Base-by-base conservation (phyloP, 2,113 vertebrate genomes). In the Trematocara variabile region DNA sequence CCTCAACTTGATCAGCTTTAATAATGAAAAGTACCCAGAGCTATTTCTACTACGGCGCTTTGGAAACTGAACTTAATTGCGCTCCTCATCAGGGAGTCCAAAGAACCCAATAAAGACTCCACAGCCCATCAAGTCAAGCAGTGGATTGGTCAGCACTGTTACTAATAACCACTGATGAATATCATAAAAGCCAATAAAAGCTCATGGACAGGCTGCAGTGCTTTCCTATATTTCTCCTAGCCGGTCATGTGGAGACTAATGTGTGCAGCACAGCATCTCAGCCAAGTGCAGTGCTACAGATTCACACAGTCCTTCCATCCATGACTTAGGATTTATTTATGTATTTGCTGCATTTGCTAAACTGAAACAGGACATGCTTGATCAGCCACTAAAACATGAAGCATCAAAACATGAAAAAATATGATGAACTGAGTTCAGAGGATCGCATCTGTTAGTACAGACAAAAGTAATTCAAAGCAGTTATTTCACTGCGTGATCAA, bases 131-230 rank as follows among this genome's bases (percentile, higher is more conserved):
- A 87, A 90, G 86, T 80, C 80, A 70, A 50, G 56, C 85, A 89
- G 53, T 82, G 87, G 89, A 91, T 92, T 92, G 89, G 93, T 90
- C 90, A 93, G 92, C 83, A 91, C 54, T 85, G 90, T 90, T 92
- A 83, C 90, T 93, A 88, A 92, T 92, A 88, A 88, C 81, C 84
- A 73, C 91, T 90, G 89, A 92, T 93, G 86, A 88, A 91, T 88
- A 86, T 91, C 81, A 79, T 92, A 86, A 92, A 89, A 84, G 77
- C 90, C 90, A 91, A 87, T 94, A 89, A 90, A 92, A 90, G 78
- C 80, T 65, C 78, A 92, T 33, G 87, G 86, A 89, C 88, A 84
- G 84, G 87, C 87, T 88, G 86, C 81, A 79, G 30, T 86, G 68
- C 28, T 75, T 90, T 87, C 56, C 79, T 88, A 82, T 92, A 63